Conservation (phyloP, 2,113 vertebrate species). For the Pteronura brasiliensis region DNA sequence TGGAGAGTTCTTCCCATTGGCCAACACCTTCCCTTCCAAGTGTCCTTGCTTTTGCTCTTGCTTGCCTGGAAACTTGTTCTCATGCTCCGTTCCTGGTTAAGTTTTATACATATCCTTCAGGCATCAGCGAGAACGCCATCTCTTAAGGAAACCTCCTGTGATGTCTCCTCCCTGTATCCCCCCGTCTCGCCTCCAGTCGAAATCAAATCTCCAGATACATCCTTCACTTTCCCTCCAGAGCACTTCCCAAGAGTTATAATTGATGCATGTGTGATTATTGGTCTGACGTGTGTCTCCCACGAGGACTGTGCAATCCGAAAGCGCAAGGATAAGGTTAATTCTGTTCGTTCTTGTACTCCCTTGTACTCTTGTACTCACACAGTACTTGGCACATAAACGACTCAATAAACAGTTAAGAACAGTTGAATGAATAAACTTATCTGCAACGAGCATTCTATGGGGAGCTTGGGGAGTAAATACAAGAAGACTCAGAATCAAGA, state of each 20-base stretch:
- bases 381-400: background rate
- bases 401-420: background rate
- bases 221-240: background rate
- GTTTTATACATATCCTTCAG: background rate
- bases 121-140: background rate
- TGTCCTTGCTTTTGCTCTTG: rapidly evolving
- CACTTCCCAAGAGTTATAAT: background rate
- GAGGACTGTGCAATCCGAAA: background rate
- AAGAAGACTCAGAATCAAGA: background rate
- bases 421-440: background rate
- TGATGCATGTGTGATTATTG: background rate
- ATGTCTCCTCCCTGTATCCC: background rate
- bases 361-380: too few species aligned
- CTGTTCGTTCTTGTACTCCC: background rate
- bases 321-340: background rate
- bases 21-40: background rate
- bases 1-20: background rate
- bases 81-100: background rate
- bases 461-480: background rate
- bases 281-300: background rate
- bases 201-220: background rate
- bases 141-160: background rate
- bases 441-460: background rate
- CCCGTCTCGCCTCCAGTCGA: background rate
- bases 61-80: background rate